phyloP scores from a whole-genome alignment of 1,140 invertebrate genomes.

The Caenorhabditis remanei region DNA sequence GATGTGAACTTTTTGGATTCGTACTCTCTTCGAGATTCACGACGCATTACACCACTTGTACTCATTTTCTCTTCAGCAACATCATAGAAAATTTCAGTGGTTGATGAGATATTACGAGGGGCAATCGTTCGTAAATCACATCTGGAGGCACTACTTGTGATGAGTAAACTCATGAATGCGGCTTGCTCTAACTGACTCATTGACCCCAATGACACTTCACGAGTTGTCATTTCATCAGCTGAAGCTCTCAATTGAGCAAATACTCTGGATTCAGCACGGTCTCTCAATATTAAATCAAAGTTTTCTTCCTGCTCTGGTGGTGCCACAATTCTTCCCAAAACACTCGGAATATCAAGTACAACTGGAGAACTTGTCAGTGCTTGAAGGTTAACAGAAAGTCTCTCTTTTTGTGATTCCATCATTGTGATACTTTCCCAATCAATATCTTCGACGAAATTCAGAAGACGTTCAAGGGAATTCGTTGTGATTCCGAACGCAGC shows the following conservation, averaged over 20 bases:
- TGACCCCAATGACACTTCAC: constrained; percentile 27
- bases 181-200: constrained; percentile 47
- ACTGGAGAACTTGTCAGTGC: constrained; percentile 23
- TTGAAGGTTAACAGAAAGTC: constrained; percentile 2
- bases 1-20: neutral
- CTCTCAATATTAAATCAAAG: constrained; percentile 44
- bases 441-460: constrained; percentile 17
- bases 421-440: constrained; percentile 34
- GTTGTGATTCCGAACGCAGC: constrained; percentile 38
- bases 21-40: constrained; percentile 8
- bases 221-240: constrained; percentile 25
- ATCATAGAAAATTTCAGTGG: constrained; percentile 31
- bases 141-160: constrained; percentile 46
- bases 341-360: constrained; percentile 12
- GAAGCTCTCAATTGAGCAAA: constrained; percentile 42
- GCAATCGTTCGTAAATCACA: constrained; percentile 23
- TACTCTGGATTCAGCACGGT: constrained; percentile 16
- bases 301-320: constrained; percentile 16
- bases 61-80: constrained; percentile 49
- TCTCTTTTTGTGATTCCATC: constrained; percentile 18
- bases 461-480: constrained; percentile 34
- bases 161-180: constrained; percentile 29
- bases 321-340: constrained; percentile 16
- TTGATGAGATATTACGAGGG: neutral
- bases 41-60: constrained; percentile 6